phyloP scores from a whole-genome alignment of 30 jellyfish, hydroid and myxozoan genomes.

The Hydractinia echinata region DNA sequence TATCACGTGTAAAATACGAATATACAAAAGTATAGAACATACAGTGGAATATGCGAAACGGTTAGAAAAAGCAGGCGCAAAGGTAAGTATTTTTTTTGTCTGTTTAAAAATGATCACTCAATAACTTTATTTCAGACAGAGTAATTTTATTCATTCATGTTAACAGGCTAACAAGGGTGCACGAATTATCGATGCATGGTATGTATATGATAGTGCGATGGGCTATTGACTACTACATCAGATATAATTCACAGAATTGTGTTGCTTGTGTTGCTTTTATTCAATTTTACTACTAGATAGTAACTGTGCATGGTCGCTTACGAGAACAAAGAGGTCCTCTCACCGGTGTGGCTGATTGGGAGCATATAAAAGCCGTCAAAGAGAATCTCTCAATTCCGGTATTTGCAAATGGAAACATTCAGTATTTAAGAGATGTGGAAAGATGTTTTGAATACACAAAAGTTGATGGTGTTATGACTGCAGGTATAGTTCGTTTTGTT shows the following conservation, averaged over 20 bases:
- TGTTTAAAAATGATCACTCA: too few species aligned
- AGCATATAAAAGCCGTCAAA: conserved; percentile 89
- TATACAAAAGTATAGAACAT: conserved; percentile 56
- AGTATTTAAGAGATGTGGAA: conserved; percentile 69
- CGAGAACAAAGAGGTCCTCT: conserved; percentile 79
- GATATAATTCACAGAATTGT: too few species aligned
- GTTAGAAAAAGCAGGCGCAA: conserved; percentile 91
- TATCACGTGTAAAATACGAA: conserved; percentile 75
- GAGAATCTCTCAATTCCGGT: conserved; percentile 79
- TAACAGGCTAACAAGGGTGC: too few species aligned
- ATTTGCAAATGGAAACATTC: conserved; percentile 90
- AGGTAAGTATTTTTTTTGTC: conserved; percentile 35
- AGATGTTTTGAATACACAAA: conserved; percentile 76
- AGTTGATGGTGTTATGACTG: conserved; percentile 92
- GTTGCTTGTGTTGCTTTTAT: too few species aligned
- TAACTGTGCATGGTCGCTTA: conserved; percentile 91
- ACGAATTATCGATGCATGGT: background rate
- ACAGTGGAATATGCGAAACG: conserved; percentile 89
- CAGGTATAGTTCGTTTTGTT: conserved; percentile 46
- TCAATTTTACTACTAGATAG: conserved; percentile 38
- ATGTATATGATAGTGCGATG: background rate
- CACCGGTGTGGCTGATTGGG: conserved; percentile 96
- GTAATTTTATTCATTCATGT: too few species aligned
- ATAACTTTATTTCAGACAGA: too few species aligned
- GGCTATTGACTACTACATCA: too few species aligned